phyloP scores from a whole-genome alignment of 2,113 vertebrate species.

The Callopanchax toddi region DNA sequence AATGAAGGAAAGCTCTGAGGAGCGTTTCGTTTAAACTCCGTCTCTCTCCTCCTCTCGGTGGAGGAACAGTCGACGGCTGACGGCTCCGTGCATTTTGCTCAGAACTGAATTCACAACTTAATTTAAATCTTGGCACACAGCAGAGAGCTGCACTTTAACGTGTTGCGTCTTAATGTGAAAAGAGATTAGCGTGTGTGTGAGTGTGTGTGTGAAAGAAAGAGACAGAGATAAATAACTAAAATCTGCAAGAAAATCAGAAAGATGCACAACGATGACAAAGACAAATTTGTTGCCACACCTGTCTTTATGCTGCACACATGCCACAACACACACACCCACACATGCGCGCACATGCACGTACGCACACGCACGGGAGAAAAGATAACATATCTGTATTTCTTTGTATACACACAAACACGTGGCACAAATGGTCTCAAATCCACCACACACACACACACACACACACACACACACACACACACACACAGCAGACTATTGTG shows the following conservation, averaged over 20 bases:
- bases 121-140: slow-evolving; percentile 37
- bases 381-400: not conserved
- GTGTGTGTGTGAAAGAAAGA: not conserved
- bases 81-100: slow-evolving; percentile 25
- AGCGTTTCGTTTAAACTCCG: not conserved
- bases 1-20: not conserved
- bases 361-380: not conserved
- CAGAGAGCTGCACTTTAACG: slow-evolving; percentile 9
- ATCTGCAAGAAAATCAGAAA: not conserved
- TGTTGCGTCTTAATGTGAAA: slow-evolving; percentile 12
- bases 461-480: not conserved
- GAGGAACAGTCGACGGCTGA: slow-evolving; percentile 6
- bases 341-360: not conserved
- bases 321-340: not conserved
- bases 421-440: not conserved
- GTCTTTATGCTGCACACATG: not conserved
- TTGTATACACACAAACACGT: not conserved
- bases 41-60: not conserved
- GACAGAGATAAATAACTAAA: not conserved
- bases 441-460: not conserved
- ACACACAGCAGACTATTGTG: slow-evolving; percentile 19
- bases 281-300: not conserved
- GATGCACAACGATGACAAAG: not conserved
- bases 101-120: slow-evolving; percentile 24
- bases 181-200: slow-evolving; percentile 7